A percentile compares a stretch with the other conserved stretches of the same genome.
phyloP scores from a whole-genome alignment of 1,140 invertebrate genomes.

The Zaprionus kolodkinae region DNA sequence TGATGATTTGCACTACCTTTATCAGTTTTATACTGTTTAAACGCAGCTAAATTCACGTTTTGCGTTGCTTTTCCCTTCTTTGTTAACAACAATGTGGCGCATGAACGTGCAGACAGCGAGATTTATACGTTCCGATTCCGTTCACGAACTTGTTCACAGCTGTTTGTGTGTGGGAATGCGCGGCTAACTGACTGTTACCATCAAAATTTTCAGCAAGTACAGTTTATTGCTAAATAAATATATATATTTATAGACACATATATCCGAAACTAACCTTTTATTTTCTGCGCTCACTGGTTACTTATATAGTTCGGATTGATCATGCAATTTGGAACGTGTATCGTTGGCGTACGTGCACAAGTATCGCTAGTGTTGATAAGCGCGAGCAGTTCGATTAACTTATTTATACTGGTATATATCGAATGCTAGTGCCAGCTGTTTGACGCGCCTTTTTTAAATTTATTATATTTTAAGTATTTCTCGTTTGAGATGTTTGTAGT shows the following conservation, averaged over 20 bases:
- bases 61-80: conserved; percentile 62
- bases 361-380: neutral
- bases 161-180: neutral
- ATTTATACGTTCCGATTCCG: conserved; percentile 9
- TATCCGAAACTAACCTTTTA: neutral
- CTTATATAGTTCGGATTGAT: neutral
- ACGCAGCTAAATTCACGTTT: conserved; percentile 64
- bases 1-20: conserved; percentile 64
- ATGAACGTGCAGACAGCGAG: conserved; percentile 49
- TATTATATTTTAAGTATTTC: conserved; percentile 3
- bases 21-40: conserved; percentile 56
- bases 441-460: conserved; percentile 24
- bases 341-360: neutral
- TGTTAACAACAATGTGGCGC: conserved; percentile 66
- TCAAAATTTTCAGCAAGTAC: neutral
- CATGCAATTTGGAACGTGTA: conserved; percentile 21
- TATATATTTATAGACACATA: neutral
- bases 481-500: conserved; percentile 5
- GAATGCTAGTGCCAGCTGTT: neutral
- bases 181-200: neutral
- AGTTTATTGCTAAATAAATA: neutral
- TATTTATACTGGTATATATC: conserved; percentile 22
- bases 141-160: conserved; percentile 42
- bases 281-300: neutral
- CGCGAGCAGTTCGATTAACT: conserved; percentile 3